These are phyloP conservation scores for Lasioglossum oenotherae DNA, from an alignment of 2,888 invertebrate species.

Conservation along the genomic window DNA sequence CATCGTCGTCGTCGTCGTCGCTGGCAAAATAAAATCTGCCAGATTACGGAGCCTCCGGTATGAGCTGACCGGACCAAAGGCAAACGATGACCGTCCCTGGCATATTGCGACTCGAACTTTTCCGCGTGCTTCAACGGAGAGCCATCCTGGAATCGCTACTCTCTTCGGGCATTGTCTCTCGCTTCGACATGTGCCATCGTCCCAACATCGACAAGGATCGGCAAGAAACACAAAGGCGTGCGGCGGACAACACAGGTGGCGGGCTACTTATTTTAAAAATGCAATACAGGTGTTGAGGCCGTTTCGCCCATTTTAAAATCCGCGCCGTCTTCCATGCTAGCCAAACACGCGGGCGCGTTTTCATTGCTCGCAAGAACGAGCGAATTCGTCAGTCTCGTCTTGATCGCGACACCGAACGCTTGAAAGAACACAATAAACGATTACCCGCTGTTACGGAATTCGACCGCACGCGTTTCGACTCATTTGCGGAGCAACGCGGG, in stretches of 20 bases:
- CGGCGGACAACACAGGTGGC: too few species aligned
- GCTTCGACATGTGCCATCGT: neutral
- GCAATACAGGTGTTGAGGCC: neutral
- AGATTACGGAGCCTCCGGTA: constrained; percentile 62
- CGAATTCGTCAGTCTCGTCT: too few species aligned
- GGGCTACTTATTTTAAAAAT: neutral
- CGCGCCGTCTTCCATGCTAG: too few species aligned
- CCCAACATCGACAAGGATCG: neutral
- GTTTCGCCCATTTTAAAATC: too few species aligned
- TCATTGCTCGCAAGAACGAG: too few species aligned
- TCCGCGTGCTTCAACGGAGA: neutral
- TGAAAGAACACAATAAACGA: too few species aligned
- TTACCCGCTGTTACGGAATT: too few species aligned
- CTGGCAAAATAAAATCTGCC: constrained; percentile 71
- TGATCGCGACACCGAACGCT: too few species aligned
- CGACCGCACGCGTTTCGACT: too few species aligned
- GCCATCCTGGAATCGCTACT: neutral
- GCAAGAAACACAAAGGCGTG: neutral
- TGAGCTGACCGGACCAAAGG: constrained; percentile 46
- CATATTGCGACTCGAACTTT: constrained; percentile 60
- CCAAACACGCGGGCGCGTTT: too few species aligned
- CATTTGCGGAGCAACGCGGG: too few species aligned
- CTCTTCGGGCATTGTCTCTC: constrained; percentile 45
- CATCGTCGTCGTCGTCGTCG: constrained; percentile 1
- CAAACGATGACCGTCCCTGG: constrained; percentile 56